A percentile compares a stretch with the other conserved stretches of the same genome.
phyloP scores from a whole-genome alignment of 92 coral and sea anemone genomes.

The Pocillopora meandrina region DNA sequence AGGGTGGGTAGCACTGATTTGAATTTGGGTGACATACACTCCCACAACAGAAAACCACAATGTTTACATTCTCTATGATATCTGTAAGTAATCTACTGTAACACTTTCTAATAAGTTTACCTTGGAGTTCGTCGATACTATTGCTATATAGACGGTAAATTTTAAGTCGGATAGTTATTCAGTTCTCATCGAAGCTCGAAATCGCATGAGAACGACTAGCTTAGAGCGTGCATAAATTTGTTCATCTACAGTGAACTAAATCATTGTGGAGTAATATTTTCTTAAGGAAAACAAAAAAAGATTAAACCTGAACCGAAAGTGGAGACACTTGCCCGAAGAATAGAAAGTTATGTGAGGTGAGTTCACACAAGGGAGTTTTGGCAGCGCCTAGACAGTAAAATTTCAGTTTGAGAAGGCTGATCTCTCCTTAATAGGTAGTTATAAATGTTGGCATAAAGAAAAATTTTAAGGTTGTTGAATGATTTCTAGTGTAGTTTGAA shows the following conservation, averaged over 20 bases:
- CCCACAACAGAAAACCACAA: neutral
- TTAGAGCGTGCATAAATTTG: neutral
- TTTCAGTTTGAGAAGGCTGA: too few relatives aligned
- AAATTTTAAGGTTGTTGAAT: too few relatives aligned
- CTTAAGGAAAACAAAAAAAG: neutral
- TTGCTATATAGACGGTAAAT: neutral
- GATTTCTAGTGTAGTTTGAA: too few relatives aligned
- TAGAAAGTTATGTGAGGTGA: slow-evolving; percentile 4
- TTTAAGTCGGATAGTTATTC: too few relatives aligned
- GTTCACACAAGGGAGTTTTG: too few relatives aligned
- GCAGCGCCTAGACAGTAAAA: too few relatives aligned
- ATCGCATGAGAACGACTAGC: neutral
- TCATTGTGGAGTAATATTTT: neutral
- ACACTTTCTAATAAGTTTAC: neutral
- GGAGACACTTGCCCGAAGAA: neutral
- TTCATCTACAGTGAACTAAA: neutral
- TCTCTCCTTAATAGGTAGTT: too few relatives aligned
- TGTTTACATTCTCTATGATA: neutral
- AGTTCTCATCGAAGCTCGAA: too few relatives aligned
- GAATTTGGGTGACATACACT: neutral
- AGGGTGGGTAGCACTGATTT: too few relatives aligned
- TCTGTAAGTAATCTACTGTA: neutral
- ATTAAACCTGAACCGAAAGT: neutral
- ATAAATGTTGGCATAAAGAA: too few relatives aligned
- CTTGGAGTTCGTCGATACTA: neutral